Percentiles rank a stretch among this genome's conserved stretches.
Evolutionary conservation across 2,113 vertebrate species (phyloP).

Genomic region (Mustelus asterias): DNA sequence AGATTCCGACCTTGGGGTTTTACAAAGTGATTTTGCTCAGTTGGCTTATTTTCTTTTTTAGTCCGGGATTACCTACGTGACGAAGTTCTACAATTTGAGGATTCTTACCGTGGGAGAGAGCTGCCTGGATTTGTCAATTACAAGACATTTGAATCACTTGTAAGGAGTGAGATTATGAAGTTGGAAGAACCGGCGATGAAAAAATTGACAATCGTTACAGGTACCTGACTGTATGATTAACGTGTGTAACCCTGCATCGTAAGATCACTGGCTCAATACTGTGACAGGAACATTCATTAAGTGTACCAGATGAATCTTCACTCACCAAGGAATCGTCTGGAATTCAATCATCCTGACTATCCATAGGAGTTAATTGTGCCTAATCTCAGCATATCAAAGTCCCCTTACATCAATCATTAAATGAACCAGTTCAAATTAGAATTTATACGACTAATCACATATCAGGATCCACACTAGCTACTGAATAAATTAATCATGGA

Average conservation of each 20-base stretch:
- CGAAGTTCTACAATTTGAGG: conserved; percentile 55
- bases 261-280: not conserved
- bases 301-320: not conserved
- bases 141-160: conserved; percentile 68
- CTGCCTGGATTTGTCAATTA: conserved; percentile 75
- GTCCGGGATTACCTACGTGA: conserved; percentile 46
- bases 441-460: not conserved
- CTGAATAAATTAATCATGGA: not conserved
- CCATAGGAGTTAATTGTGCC: not conserved
- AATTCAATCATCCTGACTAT: not conserved
- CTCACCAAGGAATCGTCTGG: not conserved
- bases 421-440: not conserved
- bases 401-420: not conserved
- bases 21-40: not conserved
- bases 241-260: not conserved
- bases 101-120: conserved; percentile 65
- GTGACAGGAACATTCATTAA: not conserved
- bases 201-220: conserved; percentile 50
- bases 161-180: conserved; percentile 59
- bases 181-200: conserved; percentile 68
- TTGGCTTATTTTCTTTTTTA: conserved; percentile 44
- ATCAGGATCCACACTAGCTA: not conserved
- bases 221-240: conserved; percentile 43
- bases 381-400: not conserved
- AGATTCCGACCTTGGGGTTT: not conserved